Evolutionary conservation across 2,113 vertebrate species (phyloP).

Genomic region (Tragelaphus buxtoni): DNA sequence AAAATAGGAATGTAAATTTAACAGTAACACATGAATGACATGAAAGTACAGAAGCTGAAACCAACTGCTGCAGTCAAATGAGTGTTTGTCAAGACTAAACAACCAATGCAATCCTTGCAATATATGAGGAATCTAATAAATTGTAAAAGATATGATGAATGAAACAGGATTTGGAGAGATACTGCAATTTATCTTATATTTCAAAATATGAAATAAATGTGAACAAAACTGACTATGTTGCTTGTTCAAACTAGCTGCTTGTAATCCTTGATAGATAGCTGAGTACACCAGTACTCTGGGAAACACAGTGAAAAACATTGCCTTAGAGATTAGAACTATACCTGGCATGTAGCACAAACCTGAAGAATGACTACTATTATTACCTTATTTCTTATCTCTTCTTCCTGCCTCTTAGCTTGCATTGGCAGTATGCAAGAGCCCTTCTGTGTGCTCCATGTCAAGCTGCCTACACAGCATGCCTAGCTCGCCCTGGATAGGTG

Average conservation of each 20-base stretch:
- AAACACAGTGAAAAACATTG: neutral
- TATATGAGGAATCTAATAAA: neutral
- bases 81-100: neutral
- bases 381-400: neutral
- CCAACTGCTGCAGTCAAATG: neutral
- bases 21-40: neutral
- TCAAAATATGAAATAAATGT: neutral
- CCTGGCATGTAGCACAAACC: neutral
- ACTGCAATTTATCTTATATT: neutral
- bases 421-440: neutral
- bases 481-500: neutral
- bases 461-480: neutral
- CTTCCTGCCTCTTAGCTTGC: neutral
- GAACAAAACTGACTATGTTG: neutral
- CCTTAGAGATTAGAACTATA: neutral
- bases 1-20: constrained; percentile 7
- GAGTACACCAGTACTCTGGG: neutral
- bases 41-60: neutral
- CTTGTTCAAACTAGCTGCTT: neutral
- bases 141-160: neutral
- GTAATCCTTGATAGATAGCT: neutral
- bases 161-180: neutral
- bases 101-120: neutral
- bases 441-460: neutral
- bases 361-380: neutral